Evolutionary conservation across 1,140 invertebrate genomes (phyloP).

Genomic region (Phthorimaea operculella): DNA sequence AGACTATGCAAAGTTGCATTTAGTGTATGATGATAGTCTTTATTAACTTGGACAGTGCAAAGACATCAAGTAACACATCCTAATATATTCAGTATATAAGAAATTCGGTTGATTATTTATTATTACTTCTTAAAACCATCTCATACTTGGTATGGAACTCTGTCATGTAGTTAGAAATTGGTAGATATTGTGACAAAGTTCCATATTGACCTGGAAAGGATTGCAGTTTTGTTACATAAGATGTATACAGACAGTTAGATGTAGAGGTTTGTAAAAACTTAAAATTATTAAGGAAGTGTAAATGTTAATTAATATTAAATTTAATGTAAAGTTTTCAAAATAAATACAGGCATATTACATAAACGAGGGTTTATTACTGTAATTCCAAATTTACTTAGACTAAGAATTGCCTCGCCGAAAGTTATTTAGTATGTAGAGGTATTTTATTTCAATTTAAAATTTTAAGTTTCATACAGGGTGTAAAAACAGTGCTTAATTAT

Average conservation of each 20-base stretch:
- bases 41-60: background rate
- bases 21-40: background rate
- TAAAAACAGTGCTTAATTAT: background rate
- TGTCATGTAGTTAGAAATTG: background rate
- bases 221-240: conserved; percentile 2
- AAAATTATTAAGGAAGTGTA: conserved; percentile 23
- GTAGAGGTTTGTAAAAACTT: conserved; percentile 4
- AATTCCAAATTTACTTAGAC: too few relatives aligned
- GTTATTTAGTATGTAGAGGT: too few relatives aligned
- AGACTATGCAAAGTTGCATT: background rate
- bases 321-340: conserved; percentile 23
- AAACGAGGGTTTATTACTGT: background rate
- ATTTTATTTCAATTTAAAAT: too few relatives aligned
- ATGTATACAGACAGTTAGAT: conserved; percentile 4
- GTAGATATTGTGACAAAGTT: background rate
- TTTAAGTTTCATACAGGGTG: background rate
- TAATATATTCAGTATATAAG: background rate
- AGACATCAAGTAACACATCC: background rate
- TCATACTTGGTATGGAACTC: background rate
- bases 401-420: too few relatives aligned
- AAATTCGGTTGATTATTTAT: background rate
- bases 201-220: background rate
- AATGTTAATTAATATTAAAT: conserved; percentile 13
- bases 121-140: background rate
- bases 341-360: conserved; percentile 8